Evolutionary conservation across 2,113 vertebrate genomes (phyloP), one percentile per base, ranked within the genome.

Genomic region (Agapornis roseicollis): DNA sequence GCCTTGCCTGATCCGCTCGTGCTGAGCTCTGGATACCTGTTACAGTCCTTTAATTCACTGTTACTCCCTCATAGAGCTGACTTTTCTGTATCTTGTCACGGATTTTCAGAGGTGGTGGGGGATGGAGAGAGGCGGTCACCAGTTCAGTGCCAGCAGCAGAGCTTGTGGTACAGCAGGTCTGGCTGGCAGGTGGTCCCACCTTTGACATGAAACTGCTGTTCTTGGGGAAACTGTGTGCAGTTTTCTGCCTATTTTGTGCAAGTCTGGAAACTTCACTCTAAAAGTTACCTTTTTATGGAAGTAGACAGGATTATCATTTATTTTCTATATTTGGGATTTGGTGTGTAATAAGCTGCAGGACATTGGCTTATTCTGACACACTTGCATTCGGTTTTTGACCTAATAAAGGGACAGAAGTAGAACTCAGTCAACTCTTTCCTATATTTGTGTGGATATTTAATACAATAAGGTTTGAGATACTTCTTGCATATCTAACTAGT

Each of bases 311-410:
- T 93, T 86, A 68, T 80, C 97, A 94, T 96, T 97, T 97, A 93
- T 97, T 96, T 97, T 96, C 95, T 98, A 17, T 95, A 93, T 94
- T 92, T 93, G 74, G 95, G 90, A 93, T 86, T 88, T 94, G 82
- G 93, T 96, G 80, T 94, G 82, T 94, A 89, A 96, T 97, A 91
- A 97, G 94, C 91, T 97, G 95, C 96, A 97, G 96, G 95, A 94
- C 96, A 97, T 94, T 93, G 90, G 93, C 96, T 95, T 97, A 89
- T 90, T 96, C 80, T 86, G 61, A 96, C 94, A 94, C 96, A 85
- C 60, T 94, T 94, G 84, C 93, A 77, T 96, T 94, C 77, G 88
- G 79, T 17, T 97, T 97, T 96, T 97, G 87, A 95, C 85, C 96
- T 93, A 94, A 61, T 79, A 83, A 95, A 92, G 79, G 94, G 95